These are phyloP conservation scores for Brachypodius melanocephalos DNA, from an alignment of 2,113 vertebrate species.

Conservation along the genomic window DNA sequence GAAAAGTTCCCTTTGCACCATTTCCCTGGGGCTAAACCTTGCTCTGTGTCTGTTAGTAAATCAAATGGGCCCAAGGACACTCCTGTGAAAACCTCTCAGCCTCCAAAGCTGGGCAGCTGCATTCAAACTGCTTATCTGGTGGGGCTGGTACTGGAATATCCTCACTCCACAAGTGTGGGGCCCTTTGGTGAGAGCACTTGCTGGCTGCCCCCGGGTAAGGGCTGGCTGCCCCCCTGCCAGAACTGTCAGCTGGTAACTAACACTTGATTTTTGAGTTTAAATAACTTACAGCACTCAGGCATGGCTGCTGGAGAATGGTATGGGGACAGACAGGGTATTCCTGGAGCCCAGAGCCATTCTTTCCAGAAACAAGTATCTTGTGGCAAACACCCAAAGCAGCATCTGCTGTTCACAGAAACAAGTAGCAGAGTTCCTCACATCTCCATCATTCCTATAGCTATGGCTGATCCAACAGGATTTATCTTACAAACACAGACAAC, in stretches of 20 bases:
- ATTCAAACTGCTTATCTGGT: not conserved
- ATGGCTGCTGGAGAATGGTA: not conserved
- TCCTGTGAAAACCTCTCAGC: not conserved
- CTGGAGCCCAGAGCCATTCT: not conserved
- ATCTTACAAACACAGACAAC: not conserved
- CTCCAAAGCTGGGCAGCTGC: not conserved
- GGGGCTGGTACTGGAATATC: not conserved
- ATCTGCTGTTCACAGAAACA: not conserved
- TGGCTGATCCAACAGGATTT: not conserved
- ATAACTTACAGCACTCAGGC: not conserved
- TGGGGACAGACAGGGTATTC: not conserved
- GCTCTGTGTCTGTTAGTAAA: not conserved
- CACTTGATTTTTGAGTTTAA: not conserved
- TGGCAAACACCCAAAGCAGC: not conserved
- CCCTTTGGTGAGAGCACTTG: not conserved
- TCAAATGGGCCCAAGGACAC: not conserved
- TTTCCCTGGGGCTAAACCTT: not conserved
- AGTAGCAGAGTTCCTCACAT: not conserved
- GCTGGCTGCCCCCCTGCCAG: not conserved
- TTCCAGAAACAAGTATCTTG: not conserved
- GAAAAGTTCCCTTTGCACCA: not conserved
- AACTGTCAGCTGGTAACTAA: not conserved
- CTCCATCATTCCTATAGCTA: not conserved
- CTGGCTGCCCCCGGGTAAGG: not conserved
- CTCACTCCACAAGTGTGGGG: accelerated